These are phyloP conservation scores for Lindbergichthys nudifrons DNA, from an alignment of 2,797 vertebrate genomes.

Conservation along the genomic window DNA sequence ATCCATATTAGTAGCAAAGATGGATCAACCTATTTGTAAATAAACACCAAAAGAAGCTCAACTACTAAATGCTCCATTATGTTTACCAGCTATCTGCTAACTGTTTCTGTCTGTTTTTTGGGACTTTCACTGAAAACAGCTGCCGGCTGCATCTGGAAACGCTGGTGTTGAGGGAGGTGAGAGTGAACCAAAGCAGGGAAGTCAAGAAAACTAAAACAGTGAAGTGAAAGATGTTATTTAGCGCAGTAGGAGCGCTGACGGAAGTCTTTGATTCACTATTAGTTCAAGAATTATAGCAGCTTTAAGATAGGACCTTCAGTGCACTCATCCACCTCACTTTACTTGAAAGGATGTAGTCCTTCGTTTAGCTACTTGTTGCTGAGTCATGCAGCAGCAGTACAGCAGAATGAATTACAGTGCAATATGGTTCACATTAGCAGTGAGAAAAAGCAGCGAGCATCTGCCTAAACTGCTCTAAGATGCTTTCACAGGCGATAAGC, in stretches of 20 bases:
- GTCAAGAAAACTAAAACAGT: constrained; percentile 12
- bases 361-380: constrained; percentile 55
- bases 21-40: too few relatives aligned
- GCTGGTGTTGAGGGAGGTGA: background rate
- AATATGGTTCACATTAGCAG: constrained; percentile 62
- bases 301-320: background rate
- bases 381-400: constrained; percentile 23
- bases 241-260: background rate
- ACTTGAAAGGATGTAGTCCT: constrained; percentile 13
- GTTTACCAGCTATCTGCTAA: background rate
- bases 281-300: constrained; percentile 1
- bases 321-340: background rate
- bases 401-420: constrained; percentile 45
- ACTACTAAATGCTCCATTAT: constrained; percentile 1
- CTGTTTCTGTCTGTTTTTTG: background rate
- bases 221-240: constrained; percentile 3
- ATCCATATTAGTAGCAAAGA: too few relatives aligned
- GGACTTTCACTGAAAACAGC: background rate
- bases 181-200: background rate
- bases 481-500: constrained; percentile 70
- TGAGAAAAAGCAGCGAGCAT: constrained; percentile 55
- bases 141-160: constrained; percentile 31
- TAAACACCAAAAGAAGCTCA: too few relatives aligned
- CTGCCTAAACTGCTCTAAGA: constrained; percentile 66
- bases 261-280: background rate